Percentiles rank a stretch among this genome's conserved stretches.
Evolutionary conservation across 1,140 invertebrate genomes (phyloP).

Genomic region (Phymastichus coffea): DNA sequence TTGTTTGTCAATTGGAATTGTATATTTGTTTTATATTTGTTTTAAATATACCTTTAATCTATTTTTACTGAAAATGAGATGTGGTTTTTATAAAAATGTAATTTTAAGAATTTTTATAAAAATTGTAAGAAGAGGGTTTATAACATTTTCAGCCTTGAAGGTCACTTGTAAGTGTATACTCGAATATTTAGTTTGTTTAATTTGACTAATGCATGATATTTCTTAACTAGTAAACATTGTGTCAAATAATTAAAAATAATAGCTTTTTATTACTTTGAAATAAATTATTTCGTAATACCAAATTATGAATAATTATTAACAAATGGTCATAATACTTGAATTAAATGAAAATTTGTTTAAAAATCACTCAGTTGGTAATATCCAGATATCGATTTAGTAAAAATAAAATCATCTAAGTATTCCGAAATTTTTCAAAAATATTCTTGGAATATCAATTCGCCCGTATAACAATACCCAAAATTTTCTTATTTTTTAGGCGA

Average conservation of each 20-base stretch:
- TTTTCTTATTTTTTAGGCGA: slow-evolving; percentile 23
- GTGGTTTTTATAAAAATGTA: slow-evolving; percentile 2
- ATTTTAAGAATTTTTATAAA: not conserved
- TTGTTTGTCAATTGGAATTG: no score
- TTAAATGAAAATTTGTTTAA: not conserved
- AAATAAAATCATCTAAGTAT: slow-evolving; percentile 1
- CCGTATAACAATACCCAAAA: not conserved
- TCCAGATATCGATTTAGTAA: slow-evolving; percentile 1
- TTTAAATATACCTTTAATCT: not conserved
- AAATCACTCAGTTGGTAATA: slow-evolving; percentile 27
- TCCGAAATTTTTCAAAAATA: no score
- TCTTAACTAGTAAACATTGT: no score
- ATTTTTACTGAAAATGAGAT: not conserved
- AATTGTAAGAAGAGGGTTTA: not conserved
- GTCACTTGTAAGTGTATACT: not conserved
- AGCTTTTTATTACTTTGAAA: no score
- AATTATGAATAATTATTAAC: slow-evolving; percentile 5
- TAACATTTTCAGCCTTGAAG: not conserved
- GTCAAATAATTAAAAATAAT: no score
- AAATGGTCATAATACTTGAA: slow-evolving; percentile 8
- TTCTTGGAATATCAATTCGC: slow-evolving; percentile 1
- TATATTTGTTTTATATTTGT: slow-evolving; percentile 3
- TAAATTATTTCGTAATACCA: no score
- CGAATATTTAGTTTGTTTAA: no score
- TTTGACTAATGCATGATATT: no score